Evolutionary conservation across 1,140 invertebrate genomes (phyloP), one percentile per base, ranked within the genome.

Genomic region (Zaprionus inermis): DNA sequence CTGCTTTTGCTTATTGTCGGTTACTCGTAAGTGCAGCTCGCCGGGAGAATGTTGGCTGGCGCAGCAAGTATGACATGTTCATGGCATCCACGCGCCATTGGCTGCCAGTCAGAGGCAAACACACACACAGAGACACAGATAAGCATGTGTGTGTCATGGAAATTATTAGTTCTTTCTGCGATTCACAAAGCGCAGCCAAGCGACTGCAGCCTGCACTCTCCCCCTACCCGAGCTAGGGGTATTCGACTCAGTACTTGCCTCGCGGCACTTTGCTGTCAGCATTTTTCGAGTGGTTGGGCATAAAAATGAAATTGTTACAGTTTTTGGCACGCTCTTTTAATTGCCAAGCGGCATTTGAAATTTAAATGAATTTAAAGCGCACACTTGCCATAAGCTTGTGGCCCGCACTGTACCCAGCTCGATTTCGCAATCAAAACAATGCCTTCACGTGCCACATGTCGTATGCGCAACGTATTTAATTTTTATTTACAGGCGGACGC

Each of bases 311-410:
- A 73, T 65, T 74, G 66, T 64, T 72, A 55, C 73, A 77, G 79
- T 78, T 83, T 79, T 88, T 88, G 83, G 83, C 83, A 88, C 76
- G 70, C 84, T 49, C 16, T 78, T 88, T 88, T 88, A 88, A 88
- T 88, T 83, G 84, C 72, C 69, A 4, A 22, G 30, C 60, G 18
- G 63, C 30, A 66, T 79, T 82, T 60, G 41, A 68, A 69, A 79
- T 83, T 54, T 79, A 71, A 86, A 86, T 82, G 66, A 79, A 78
- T 86, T 86, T 77, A 69, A 79, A 61, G 63, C 61, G 49, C 24
- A 28, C 34, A 51, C 36, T 38, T 38, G 36, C 36, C 36, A 38
- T 38, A 38, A 38, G 36, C 38, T 16, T 44, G n/a, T 16, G 38
- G n/a, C 38, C n/a, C 38, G 38, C 38, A 44, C n/a, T 44, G 38